phyloP scores from a whole-genome alignment of 2,797 vertebrate genomes.

The Schizopygopsis malacanthus region DNA sequence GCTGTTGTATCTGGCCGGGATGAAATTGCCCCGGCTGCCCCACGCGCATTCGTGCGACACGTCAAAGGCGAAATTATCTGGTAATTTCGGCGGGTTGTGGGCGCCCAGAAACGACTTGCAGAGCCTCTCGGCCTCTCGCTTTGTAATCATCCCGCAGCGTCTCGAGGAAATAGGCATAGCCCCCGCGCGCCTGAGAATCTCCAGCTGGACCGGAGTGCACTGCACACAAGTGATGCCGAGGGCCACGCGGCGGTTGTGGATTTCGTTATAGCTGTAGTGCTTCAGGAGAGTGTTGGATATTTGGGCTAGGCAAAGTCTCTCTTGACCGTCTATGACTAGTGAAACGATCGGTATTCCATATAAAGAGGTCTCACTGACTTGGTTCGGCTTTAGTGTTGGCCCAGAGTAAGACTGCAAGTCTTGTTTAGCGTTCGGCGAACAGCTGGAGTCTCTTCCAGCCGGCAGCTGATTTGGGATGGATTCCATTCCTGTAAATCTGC shows the following conservation, averaged over 20 bases:
- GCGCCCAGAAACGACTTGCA: constrained; percentile 92
- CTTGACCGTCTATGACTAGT: constrained; percentile 95
- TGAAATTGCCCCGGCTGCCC: constrained; percentile 91
- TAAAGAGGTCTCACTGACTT: constrained; percentile 92
- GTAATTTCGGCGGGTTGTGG: constrained; percentile 88
- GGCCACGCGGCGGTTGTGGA: constrained; percentile 91
- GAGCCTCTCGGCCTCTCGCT: constrained; percentile 90
- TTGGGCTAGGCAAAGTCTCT: constrained; percentile 91
- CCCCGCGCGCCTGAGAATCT: constrained; percentile 89
- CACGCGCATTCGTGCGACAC: constrained; percentile 92
- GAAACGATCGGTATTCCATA: constrained; percentile 98
- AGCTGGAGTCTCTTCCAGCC: constrained; percentile 88
- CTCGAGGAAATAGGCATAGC: constrained; percentile 93
- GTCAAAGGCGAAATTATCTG: constrained; percentile 92
- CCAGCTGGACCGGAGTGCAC: constrained; percentile 92
- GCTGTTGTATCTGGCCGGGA: constrained; percentile 92
- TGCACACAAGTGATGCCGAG: constrained; percentile 93
- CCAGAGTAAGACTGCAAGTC: constrained; percentile 88
- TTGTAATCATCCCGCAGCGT: constrained; percentile 94
- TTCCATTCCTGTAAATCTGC: constrained; percentile 88
- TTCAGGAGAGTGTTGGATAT: constrained; percentile 92
- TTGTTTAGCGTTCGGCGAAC: constrained; percentile 90
- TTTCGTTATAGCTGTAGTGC: constrained; percentile 94
- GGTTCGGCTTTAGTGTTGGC: constrained; percentile 91
- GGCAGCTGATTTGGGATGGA: constrained; percentile 85